These are phyloP conservation scores for Huso huso DNA, from an alignment of 2,797 vertebrate species.

Conservation along the genomic window DNA sequence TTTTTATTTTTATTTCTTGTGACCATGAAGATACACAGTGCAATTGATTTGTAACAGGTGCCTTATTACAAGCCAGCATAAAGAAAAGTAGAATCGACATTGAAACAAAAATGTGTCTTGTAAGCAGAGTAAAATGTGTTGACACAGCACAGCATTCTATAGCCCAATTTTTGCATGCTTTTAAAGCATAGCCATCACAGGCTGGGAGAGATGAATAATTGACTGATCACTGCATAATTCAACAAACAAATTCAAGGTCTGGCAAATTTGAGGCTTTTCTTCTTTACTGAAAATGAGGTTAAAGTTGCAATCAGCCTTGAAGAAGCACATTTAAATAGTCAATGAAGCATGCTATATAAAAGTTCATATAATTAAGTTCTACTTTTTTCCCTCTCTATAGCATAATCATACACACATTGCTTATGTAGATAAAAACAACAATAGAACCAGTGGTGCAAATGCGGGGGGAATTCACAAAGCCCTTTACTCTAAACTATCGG, in stretches of 20 bases:
- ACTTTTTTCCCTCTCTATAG: conserved; percentile 24
- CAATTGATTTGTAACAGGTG: conserved; percentile 75
- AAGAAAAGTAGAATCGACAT: conserved; percentile 83
- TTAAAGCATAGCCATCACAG: conserved; percentile 90
- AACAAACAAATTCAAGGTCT: conserved; percentile 97
- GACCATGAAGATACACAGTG: conserved; percentile 44
- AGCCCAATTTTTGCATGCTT: conserved; percentile 92
- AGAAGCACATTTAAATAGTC: conserved; percentile 84
- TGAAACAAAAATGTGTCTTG: conserved; percentile 91
- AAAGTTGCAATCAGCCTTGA: conserved; percentile 99
- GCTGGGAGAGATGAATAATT: conserved; percentile 97
- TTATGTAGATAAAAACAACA: conserved; percentile 32
- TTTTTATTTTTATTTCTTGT: background rate
- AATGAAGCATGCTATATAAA: conserved; percentile 83
- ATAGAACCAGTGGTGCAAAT: conserved; percentile 36
- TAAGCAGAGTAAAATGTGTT: conserved; percentile 99
- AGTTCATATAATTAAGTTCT: conserved; percentile 56
- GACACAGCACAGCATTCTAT: conserved; percentile 88
- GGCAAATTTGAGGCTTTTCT: conserved; percentile 91
- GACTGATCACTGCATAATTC: conserved; percentile 99
- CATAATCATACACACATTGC: conserved; percentile 9
- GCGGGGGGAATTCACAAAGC: no score
- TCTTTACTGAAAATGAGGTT: conserved; percentile 94
- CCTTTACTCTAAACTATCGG: no score
- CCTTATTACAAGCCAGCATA: conserved; percentile 73